Evolutionary conservation across 2,888 invertebrate species (phyloP).

Genomic region (Tiliacea citrago): DNA sequence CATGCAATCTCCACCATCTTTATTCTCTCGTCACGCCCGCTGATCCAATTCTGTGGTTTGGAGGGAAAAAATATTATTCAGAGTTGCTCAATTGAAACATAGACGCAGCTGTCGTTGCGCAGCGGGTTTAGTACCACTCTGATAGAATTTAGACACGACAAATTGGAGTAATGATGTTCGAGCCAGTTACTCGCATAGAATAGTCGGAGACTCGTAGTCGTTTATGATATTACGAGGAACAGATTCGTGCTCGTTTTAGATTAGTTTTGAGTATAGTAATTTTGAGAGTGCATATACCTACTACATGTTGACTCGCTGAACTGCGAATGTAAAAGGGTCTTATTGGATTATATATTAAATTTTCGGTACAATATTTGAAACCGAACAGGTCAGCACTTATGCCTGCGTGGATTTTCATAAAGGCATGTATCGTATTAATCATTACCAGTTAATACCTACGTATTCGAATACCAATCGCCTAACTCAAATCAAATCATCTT

Average conservation of each 20-base stretch:
- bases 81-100: slow-evolving; percentile 68
- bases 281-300: neutral
- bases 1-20: slow-evolving; percentile 75
- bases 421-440: neutral
- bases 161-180: slow-evolving; percentile 50
- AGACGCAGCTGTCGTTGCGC: slow-evolving; percentile 71
- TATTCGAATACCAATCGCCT: too few relatives aligned
- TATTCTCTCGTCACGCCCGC: slow-evolving; percentile 77
- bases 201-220: neutral
- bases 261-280: slow-evolving; percentile 19
- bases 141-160: slow-evolving; percentile 56
- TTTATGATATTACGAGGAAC: slow-evolving; percentile 33
- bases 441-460: neutral
- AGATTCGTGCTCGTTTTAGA: slow-evolving; percentile 25
- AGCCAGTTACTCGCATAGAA: slow-evolving; percentile 24
- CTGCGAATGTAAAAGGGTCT: neutral
- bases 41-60: slow-evolving; percentile 78
- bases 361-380: neutral
- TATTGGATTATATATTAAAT: slow-evolving; percentile 12
- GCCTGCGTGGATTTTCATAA: neutral
- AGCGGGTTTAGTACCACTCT: slow-evolving; percentile 62
- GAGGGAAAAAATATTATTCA: slow-evolving; percentile 67
- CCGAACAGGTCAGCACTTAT: neutral
- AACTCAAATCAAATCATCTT: too few relatives aligned
- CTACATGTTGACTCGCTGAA: slow-evolving; percentile 1